A percentile compares a stretch with the other conserved stretches of the same genome.
Evolutionary conservation across 2,113 vertebrate genomes (phyloP).

Genomic region (Entelurus aequoreus): DNA sequence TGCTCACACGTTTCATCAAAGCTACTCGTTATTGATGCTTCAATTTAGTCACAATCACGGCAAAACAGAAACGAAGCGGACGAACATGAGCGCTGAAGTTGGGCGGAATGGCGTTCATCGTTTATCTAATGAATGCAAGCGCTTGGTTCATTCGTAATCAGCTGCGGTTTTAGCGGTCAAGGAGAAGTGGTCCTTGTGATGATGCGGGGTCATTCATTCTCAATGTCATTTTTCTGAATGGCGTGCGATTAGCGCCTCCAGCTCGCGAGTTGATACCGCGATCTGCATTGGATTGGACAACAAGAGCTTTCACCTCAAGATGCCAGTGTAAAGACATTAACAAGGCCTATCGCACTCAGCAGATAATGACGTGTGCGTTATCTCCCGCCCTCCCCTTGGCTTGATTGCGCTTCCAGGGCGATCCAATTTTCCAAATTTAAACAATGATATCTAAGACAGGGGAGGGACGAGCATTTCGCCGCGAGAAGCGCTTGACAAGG

Average conservation of each 20-base stretch:
- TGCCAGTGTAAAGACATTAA: slow-evolving; percentile 23
- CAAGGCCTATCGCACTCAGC: slow-evolving; percentile 24
- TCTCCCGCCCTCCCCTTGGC: slow-evolving; percentile 17
- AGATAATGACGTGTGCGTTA: slow-evolving; percentile 43
- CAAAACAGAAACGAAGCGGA: no score
- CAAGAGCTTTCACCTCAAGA: slow-evolving; percentile 17
- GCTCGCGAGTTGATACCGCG: slow-evolving; percentile 30
- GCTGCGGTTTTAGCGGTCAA: neutral
- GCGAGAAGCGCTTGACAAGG: slow-evolving; percentile 39
- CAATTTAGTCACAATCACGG: no score
- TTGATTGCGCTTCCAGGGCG: slow-evolving; percentile 26
- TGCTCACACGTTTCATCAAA: no score
- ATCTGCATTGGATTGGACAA: slow-evolving; percentile 5
- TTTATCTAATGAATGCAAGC: neutral
- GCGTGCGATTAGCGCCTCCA: neutral
- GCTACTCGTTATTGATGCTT: no score
- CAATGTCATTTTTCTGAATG: no score
- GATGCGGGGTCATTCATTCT: neutral
- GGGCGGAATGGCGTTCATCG: no score
- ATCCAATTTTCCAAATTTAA: slow-evolving; percentile 26
- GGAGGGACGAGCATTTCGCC: slow-evolving; percentile 4
- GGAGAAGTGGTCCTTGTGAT: neutral
- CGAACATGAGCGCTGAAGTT: no score
- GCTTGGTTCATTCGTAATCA: neutral
- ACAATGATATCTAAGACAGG: slow-evolving; percentile 1